Evolutionary conservation across 2,888 invertebrate species (phyloP).

Genomic region (Pterostichus madidus): DNA sequence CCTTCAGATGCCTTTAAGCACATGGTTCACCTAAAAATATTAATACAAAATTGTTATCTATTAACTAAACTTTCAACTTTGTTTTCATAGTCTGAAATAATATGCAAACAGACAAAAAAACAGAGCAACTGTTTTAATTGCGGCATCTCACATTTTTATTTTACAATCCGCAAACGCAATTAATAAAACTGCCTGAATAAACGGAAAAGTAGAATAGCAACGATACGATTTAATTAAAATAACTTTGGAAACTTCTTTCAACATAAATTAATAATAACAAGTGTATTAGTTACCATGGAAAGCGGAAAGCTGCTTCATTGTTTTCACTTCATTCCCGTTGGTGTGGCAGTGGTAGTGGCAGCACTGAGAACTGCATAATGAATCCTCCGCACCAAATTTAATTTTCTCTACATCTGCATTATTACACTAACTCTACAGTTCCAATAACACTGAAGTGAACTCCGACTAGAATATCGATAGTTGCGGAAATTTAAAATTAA

Average conservation of each 20-base stretch:
- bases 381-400: conserved; percentile 5
- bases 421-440: neutral
- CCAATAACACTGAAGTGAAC: neutral
- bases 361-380: neutral
- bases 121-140: too few relatives aligned
- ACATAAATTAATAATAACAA: conserved; percentile 44
- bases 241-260: conserved; percentile 37
- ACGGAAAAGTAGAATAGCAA: neutral
- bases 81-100: too few relatives aligned
- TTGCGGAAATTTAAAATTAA: too few relatives aligned
- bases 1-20: too few relatives aligned
- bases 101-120: too few relatives aligned
- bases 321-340: conserved; percentile 3
- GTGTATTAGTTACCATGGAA: neutral
- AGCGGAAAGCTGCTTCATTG: neutral
- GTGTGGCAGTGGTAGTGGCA: neutral
- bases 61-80: too few relatives aligned
- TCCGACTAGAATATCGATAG: neutral
- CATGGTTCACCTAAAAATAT: too few relatives aligned
- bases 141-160: too few relatives aligned
- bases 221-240: conserved; percentile 39
- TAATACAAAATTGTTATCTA: too few relatives aligned
- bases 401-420: conserved; percentile 7
- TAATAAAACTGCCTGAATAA: too few relatives aligned
- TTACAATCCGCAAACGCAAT: too few relatives aligned